Evolutionary conservation across 2,797 vertebrate genomes (phyloP).

Genomic region (Lateolabrax maculatus): DNA sequence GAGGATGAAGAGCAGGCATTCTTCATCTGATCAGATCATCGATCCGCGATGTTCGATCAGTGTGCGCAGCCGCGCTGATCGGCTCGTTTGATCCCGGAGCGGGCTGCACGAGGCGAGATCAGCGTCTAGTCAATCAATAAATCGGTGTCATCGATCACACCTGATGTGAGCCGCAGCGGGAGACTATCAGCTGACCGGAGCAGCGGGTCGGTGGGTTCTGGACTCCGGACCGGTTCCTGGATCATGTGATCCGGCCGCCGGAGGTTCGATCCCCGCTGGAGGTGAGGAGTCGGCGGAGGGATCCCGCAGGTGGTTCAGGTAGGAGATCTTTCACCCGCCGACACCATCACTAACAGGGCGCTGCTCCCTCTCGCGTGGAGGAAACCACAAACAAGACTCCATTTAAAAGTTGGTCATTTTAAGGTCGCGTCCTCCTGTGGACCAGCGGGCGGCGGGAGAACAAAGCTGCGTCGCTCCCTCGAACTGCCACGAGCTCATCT

Average conservation of each 20-base stretch:
- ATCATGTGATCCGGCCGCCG: slow-evolving; percentile 16
- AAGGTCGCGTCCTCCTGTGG: too few relatives aligned
- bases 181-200: slow-evolving; percentile 35
- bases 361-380: background rate
- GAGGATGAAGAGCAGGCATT: slow-evolving; percentile 22
- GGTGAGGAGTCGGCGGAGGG: background rate
- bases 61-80: slow-evolving; percentile 9
- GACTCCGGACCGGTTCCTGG: background rate
- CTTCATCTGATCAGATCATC: slow-evolving; percentile 20
- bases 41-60: slow-evolving; percentile 45
- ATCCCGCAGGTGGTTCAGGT: slow-evolving; percentile 35
- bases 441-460: background rate
- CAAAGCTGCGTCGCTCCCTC: background rate
- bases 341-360: background rate
- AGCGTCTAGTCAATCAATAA: background rate
- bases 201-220: slow-evolving; percentile 2
- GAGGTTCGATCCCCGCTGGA: slow-evolving; percentile 8
- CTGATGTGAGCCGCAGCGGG: slow-evolving; percentile 40
- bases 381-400: background rate
- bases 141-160: slow-evolving; percentile 14
- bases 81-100: background rate
- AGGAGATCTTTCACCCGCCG: background rate
- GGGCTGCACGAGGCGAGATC: slow-evolving; percentile 24
- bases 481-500: background rate
- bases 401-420: background rate